Evolutionary conservation across 2,113 vertebrate genomes (phyloP).

Genomic region (Zapus hudsonius): DNA sequence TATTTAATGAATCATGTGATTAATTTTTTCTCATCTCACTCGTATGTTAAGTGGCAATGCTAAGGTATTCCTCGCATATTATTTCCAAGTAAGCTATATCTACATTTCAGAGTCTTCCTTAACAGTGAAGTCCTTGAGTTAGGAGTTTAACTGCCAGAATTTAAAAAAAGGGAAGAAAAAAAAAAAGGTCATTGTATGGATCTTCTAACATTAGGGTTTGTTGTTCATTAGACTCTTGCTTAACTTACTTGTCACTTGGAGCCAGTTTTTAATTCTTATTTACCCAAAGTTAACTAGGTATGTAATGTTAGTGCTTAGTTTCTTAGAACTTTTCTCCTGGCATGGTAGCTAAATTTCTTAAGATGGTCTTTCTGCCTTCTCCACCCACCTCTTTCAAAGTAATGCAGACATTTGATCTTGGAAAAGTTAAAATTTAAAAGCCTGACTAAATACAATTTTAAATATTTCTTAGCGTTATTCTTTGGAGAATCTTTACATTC

Average conservation of each 20-base stretch:
- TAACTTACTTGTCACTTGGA: slow-evolving; percentile 50
- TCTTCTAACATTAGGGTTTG: slow-evolving; percentile 31
- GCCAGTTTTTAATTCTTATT: slow-evolving; percentile 13
- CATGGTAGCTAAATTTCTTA: slow-evolving; percentile 29
- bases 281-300: slow-evolving; percentile 38
- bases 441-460: neutral
- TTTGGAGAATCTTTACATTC: slow-evolving; percentile 58
- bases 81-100: slow-evolving; percentile 55
- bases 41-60: slow-evolving; percentile 34
- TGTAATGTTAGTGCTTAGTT: slow-evolving; percentile 4
- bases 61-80: slow-evolving; percentile 59
- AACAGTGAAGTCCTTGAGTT: slow-evolving; percentile 43
- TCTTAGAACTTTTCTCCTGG: slow-evolving; percentile 18
- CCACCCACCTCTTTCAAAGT: neutral
- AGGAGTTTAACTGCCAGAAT: slow-evolving; percentile 63
- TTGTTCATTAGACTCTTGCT: slow-evolving; percentile 41
- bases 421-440: slow-evolving; percentile 56
- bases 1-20: slow-evolving; percentile 76
- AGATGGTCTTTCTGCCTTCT: neutral
- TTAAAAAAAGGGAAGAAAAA: neutral
- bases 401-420: slow-evolving; percentile 32
- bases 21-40: slow-evolving; percentile 52
- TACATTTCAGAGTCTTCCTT: slow-evolving; percentile 53
- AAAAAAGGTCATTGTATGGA: slow-evolving; percentile 46
- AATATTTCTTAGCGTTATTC: slow-evolving; percentile 45